Base-by-base conservation (phyloP, 2,888 invertebrate species). In the Teleiodes luculella region DNA sequence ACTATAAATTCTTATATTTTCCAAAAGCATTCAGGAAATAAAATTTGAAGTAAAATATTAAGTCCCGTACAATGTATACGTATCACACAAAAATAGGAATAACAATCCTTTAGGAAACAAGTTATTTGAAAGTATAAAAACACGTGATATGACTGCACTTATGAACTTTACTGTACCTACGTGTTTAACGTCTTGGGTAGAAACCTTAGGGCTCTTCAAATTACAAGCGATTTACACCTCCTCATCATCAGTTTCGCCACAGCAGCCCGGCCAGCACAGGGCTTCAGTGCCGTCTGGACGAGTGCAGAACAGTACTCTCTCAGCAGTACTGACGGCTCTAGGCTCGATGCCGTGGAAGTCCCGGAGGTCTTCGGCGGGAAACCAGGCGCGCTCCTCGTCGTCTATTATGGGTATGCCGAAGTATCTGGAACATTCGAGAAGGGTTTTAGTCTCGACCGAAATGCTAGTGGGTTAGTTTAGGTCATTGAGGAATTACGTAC, bases 301-400 rank as follows among this genome's bases (percentile, higher is more conserved):
- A 67, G 96, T 96, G 76, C 97, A 96, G 86, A 97, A 97, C 13
- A 97, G 83, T 45, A 94, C 74, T 5, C 94, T 94, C 80, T 97
- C 96, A 7, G 94, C 90, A 1, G 93, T 86, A 0, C 96, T 94
- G 0, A 96, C 95, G 0, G 87, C 76, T 8, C 87, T 70, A 0
- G 96, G 95, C 68, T 96, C 94, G 62, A 97, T 95, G 55, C 96
- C 96, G 74, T 97, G 96, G 78, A 96, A 97, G 75, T 97, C 97
- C 62, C 95, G 94, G 1, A 97, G 90, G 71, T 97, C 97, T 30
- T 94, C 94, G 0, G 95, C 95, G 0, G 97, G 97, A 78, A 97
- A 97, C 97, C 97, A 97, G 4, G 97, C 96, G 62, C 96, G 95
- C 73, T 96, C 96, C 57, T 96, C 95, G 71, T 97, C 96, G 50